A percentile compares a stretch with the other conserved stretches of the same genome.
phyloP scores from a whole-genome alignment of 1,140 invertebrate species.

The Drosophila nikananu region DNA sequence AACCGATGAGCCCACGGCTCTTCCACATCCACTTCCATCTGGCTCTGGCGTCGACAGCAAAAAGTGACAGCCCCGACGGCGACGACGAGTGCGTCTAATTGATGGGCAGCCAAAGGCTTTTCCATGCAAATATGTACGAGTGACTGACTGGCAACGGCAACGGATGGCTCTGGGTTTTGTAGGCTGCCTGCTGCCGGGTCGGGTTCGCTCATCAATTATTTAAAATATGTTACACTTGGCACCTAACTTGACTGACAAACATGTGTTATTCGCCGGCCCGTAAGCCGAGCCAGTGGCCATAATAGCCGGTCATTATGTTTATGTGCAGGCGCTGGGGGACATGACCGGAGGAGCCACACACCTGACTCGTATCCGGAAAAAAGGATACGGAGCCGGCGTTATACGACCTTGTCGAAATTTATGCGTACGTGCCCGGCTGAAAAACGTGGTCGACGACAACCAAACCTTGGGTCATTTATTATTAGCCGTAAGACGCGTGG shows the following conservation, averaged over 20 bases:
- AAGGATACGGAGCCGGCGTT: conserved; percentile 19
- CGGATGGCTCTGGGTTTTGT: conserved; percentile 26
- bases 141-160: conserved; percentile 7
- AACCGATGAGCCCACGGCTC: conserved; percentile 42
- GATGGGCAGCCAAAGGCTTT: conserved; percentile 70
- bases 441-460: conserved; percentile 69
- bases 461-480: conserved; percentile 73
- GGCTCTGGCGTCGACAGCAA: conserved; percentile 54
- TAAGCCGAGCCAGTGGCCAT: conserved; percentile 62
- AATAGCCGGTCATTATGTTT: conserved; percentile 80
- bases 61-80: conserved; percentile 39
- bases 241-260: conserved; percentile 70
- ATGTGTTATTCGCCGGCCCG: conserved; percentile 45
- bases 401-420: conserved; percentile 65
- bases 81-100: conserved; percentile 62
- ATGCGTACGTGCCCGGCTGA: conserved; percentile 70
- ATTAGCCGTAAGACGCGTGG: conserved; percentile 75
- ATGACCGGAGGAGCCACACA: conserved; percentile 20
- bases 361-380: conserved; percentile 39
- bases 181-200: conserved; percentile 34
- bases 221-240: conserved; percentile 79
- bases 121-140: conserved; percentile 59
- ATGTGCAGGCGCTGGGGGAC: conserved; percentile 47
- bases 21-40: conserved; percentile 49
- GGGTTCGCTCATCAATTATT: conserved; percentile 74